Conservation (phyloP, 2,113 vertebrate genomes). For the Morone saxatilis region DNA sequence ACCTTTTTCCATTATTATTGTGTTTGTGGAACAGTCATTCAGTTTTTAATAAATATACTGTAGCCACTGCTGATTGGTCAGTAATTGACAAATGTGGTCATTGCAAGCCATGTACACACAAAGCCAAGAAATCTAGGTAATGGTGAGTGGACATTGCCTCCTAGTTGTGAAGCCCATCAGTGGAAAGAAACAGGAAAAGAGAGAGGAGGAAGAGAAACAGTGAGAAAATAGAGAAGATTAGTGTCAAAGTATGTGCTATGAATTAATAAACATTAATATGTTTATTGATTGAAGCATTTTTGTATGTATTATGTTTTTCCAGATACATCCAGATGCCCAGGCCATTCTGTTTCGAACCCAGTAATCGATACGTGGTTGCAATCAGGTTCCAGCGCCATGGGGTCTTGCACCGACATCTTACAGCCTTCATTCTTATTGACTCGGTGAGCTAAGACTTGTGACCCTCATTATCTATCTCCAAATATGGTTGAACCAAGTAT, state of each 20-base stretch:
- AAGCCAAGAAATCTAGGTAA: too few species aligned
- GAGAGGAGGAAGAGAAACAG: neutral
- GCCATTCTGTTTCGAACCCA: slow-evolving; percentile 91
- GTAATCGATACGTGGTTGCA: slow-evolving; percentile 84
- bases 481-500: too few species aligned
- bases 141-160: neutral
- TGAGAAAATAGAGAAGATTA: neutral
- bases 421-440: slow-evolving; percentile 88
- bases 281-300: neutral
- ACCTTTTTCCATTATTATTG: too few species aligned
- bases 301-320: neutral
- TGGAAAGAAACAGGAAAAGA: neutral
- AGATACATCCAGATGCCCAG: slow-evolving; percentile 88
- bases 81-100: too few species aligned
- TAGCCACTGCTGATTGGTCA: too few species aligned
- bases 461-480: neutral
- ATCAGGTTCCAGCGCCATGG: slow-evolving; percentile 87
- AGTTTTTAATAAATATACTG: too few species aligned
- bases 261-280: neutral
- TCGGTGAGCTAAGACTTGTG: slow-evolving; percentile 81
- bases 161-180: neutral
- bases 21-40: too few species aligned
- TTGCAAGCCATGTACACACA: too few species aligned
- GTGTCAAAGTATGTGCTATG: neutral
- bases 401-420: slow-evolving; percentile 80